Evolutionary conservation across 2,888 invertebrate genomes (phyloP), one percentile per base, ranked within the genome.

Genomic region (Meloe dianella): DNA sequence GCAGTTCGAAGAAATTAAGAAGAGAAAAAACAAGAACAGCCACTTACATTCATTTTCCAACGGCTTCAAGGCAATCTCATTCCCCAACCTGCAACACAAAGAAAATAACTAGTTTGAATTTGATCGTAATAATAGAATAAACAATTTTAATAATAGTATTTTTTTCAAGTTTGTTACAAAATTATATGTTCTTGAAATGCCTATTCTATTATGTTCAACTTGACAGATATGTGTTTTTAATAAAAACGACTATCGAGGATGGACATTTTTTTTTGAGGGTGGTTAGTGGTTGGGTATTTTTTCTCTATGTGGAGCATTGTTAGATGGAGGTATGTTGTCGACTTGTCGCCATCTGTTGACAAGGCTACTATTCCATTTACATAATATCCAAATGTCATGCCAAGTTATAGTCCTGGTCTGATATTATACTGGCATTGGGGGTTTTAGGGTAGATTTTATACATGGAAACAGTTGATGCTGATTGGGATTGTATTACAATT

Each of bases 331-430:
- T 47, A 47, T 47, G 47, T 54, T 24, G 24, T 54, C 27, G 54
- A 65, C 68, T 67, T 70, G 74, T 70, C 77, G 75, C 78, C 81
- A 80, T 79, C 78, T 80, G 79, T 70, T 72, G 70, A 62, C 60
- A 63, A 65, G 74, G 71, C 65, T 51, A 32, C 58, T 32, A 67
- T 64, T 24, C 47, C 63, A 81, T 81, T 80, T 80, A 74, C 80
- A 80, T 81, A 81, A 80, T 80, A 78, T 77, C 79, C 78, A 74
- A 79, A 79, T 77, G 77, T 77, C 79, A 78, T 75, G 79, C 77
- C 75, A 78, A 79, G 75, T 78, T 78, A 74, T 74, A 74, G 72
- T 65, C 61, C 30, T 27, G 61, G 1, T n/a, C 14, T 54, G 54
- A 54, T 54, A 27, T 54, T 54, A 54, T 54, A 54, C 54, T 8